These are phyloP conservation scores for Astur gentilis DNA, from an alignment of 2,113 vertebrate genomes.

Conservation along the genomic window DNA sequence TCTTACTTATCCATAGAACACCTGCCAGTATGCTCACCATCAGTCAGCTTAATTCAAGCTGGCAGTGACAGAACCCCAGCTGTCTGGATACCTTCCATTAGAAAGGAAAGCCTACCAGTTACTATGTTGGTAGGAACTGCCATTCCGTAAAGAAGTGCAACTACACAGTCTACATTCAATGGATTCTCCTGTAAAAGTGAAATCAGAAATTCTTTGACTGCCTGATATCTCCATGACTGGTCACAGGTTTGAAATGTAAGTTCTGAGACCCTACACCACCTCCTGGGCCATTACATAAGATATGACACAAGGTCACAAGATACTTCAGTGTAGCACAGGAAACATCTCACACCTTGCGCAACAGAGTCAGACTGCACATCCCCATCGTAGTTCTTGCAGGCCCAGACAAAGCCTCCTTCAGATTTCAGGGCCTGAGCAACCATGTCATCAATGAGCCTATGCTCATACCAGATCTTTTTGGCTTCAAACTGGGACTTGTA, in stretches of 20 bases:
- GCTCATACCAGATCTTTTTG: slow-evolving; percentile 95
- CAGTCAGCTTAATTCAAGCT: neutral
- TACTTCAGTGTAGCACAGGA: neutral
- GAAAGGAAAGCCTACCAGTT: neutral
- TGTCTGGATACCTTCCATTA: neutral
- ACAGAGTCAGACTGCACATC: slow-evolving; percentile 98
- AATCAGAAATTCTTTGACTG: neutral
- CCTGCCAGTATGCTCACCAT: neutral
- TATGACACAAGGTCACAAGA: neutral
- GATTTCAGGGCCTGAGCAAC: slow-evolving; percentile 98
- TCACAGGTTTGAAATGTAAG: neutral
- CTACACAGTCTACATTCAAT: neutral
- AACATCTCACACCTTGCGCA: slow-evolving; percentile 84
- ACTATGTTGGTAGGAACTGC: neutral
- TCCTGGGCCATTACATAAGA: neutral
- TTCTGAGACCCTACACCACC: neutral
- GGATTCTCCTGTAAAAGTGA: neutral
- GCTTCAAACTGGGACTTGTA: slow-evolving; percentile 90
- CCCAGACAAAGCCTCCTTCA: slow-evolving; percentile 98
- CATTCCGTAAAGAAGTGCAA: neutral
- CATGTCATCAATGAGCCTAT: slow-evolving; percentile 98
- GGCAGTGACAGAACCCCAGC: neutral
- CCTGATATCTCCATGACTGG: neutral
- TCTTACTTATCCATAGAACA: neutral
- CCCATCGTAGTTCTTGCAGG: slow-evolving; percentile 98